These are phyloP conservation scores for Falco naumanni DNA, from an alignment of 2,797 vertebrate species.

Conservation along the genomic window DNA sequence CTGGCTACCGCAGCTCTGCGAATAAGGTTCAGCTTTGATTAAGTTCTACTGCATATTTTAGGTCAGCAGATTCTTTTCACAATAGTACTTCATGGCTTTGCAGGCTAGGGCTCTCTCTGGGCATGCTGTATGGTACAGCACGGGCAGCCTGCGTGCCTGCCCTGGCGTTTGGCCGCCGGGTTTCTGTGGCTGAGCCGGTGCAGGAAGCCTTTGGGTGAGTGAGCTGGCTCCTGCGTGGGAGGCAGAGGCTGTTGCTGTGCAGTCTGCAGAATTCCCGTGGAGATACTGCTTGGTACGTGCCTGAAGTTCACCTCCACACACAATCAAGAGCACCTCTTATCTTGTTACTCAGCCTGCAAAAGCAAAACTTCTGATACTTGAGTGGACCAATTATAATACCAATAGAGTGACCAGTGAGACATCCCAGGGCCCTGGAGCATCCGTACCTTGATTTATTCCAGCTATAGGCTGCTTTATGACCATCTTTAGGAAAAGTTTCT, in stretches of 20 bases:
- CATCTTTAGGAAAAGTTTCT: neutral
- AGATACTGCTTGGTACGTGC: neutral
- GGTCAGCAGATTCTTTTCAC: neutral
- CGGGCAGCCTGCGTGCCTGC: neutral
- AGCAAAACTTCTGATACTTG: neutral
- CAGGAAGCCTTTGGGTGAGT: neutral
- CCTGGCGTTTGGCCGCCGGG: accelerated
- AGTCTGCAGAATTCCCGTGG: constrained; percentile 40
- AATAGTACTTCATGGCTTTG: neutral
- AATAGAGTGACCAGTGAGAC: neutral
- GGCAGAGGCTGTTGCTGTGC: constrained; percentile 9
- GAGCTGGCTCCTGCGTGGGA: neutral
- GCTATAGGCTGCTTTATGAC: neutral
- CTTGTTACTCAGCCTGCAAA: neutral
- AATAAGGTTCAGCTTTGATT: neutral
- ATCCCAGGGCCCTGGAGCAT: neutral
- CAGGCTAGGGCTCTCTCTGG: neutral
- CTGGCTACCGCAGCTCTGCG: neutral
- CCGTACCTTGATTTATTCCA: neutral
- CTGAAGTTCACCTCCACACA: constrained; percentile 3
- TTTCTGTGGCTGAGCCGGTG: neutral
- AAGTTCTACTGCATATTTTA: neutral
- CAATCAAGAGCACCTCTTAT: neutral
- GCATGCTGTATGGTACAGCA: neutral
- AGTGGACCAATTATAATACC: neutral